Base-by-base conservation (phyloP, 1,140 invertebrate genomes). In the Heliconius congener region DNA sequence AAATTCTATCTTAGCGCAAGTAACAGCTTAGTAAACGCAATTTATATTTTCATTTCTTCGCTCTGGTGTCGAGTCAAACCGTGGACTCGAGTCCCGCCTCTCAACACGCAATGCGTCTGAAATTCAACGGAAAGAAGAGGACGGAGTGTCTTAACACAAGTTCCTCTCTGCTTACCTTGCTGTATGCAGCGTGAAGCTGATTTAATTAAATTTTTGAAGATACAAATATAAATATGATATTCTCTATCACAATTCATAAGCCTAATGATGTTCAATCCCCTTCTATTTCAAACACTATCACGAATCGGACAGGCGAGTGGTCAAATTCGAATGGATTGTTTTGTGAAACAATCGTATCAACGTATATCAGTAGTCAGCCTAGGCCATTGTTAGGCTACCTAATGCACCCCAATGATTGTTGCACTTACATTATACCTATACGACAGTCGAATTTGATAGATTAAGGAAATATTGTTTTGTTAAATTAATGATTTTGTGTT, bases 291-390 rank as follows among this genome's bases (percentile, higher is more conserved):
- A 87, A 87, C 88, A 89, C 81, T 93, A 93, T 93, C 91, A 87
- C 80, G 77, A 81, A 76, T 85, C 87, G 80, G 87, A 91, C 91
- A 91, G 92, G 85, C 88, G 82, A 91, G 84, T 92, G 90, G 88
- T 92, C 90, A 92, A 88, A 92, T 93, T 92, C 89, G 92, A 92
- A 93, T 92, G 88, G 86, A 92, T 87, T 89, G 88, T 91, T 90
- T 88, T 90, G 85, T 80, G 84, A 84, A 81, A 92, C 90, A 92
- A 92, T 93, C 88, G 84, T 93, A 93, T 93, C 92, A 85, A 87
- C 90, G 85, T 89, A 89, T 85, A 90, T 92, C 90, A 91, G 88
- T 87, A 89, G 85, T 88, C 85, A 85, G 78, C 77, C 81, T 83
- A 80, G 81, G 52, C 82, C 75, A 85, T 87, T 91, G 86, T 88